Evolutionary conservation across 2,888 invertebrate genomes (phyloP), one percentile per base, ranked within the genome.

Genomic region (Macrosiphum euphorbiae): DNA sequence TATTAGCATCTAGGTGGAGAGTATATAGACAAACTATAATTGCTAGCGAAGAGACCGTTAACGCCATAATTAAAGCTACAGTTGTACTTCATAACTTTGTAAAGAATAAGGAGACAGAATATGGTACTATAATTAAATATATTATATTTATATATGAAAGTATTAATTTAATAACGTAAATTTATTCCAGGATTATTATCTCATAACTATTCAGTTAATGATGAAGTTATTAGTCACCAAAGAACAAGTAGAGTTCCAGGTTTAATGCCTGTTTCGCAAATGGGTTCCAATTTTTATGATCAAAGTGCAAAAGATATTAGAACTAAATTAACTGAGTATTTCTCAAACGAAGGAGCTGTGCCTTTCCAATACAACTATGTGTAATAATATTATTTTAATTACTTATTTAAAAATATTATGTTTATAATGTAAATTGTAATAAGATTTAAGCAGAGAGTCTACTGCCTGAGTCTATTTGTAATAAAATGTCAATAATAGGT

Each of bases 11-110:
- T n/a, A 90, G 67, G n/a, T 90, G 90, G 67, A 41, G 67, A 11
- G 67, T 90, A 20, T 90, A 67, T 20, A 61, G 47, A 47, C 61
- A 52, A 35, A n/a, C 20, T 67, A 90, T 90, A 44, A 35, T 90
- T 11, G 67, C 90, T 16, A 67, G 47, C 35, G 90, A 90, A 52
- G 28, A 47, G 44, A 61, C 90, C 20, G 67, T 90, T n/a, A 90
- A 67, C 20, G 28, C 61, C 20, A 90, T 90, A 47, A 90, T 67
- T 16, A 90, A 90, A n/a, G 90, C 47, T 20, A 67, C 90, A 67
- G 67, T 90, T 11, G 61, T 89, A 11, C 44, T 89, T 41, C 89
- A 89, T 61, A 89, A 89, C 44, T 89, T 89, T 61, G n/a, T 90
- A n/a, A 67, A 90, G 67, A 90, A 67, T 44, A 67, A 61, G 44